Conservation (phyloP, 2,888 invertebrate genomes). For the Chymomyza caudatula region DNA sequence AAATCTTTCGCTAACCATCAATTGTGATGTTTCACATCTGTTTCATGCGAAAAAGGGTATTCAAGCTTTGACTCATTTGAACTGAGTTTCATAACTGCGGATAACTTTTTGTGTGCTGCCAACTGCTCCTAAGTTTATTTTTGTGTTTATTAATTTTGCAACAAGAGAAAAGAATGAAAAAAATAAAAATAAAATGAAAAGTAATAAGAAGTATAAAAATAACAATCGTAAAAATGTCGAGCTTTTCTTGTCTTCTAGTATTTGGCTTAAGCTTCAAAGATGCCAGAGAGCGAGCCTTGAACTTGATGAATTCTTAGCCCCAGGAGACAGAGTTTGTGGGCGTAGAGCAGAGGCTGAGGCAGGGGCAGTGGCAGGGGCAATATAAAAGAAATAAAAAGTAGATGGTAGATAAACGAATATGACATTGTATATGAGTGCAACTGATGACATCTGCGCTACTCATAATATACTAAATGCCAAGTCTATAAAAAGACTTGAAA, state of each 20-base stretch:
- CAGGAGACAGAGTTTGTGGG: neutral
- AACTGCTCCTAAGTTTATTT: neutral
- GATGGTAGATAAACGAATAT: slow-evolving; percentile 1
- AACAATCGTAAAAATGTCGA: neutral
- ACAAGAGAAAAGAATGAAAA: neutral
- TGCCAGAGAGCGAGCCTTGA: neutral
- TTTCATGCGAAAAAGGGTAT: neutral
- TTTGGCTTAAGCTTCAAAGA: neutral
- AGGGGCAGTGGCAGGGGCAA: neutral
- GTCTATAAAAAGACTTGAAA: neutral
- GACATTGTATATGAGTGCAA: slow-evolving; percentile 31
- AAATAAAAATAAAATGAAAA: neutral
- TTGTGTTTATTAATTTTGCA: slow-evolving; percentile 7
- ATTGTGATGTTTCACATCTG: too few species aligned
- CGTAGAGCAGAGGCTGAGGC: neutral
- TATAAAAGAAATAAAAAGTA: slow-evolving; percentile 6
- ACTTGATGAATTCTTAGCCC: neutral
- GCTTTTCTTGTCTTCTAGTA: neutral
- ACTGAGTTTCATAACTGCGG: neutral
- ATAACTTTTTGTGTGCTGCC: neutral
- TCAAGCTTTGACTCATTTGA: neutral
- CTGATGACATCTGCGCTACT: neutral
- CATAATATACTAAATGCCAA: neutral
- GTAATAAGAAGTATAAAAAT: neutral
- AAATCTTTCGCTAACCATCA: too few species aligned